Percentiles rank a stretch among this genome's conserved stretches.
phyloP scores from a whole-genome alignment of 2,113 vertebrate genomes.

The Protobothrops mucrosquamatus region DNA sequence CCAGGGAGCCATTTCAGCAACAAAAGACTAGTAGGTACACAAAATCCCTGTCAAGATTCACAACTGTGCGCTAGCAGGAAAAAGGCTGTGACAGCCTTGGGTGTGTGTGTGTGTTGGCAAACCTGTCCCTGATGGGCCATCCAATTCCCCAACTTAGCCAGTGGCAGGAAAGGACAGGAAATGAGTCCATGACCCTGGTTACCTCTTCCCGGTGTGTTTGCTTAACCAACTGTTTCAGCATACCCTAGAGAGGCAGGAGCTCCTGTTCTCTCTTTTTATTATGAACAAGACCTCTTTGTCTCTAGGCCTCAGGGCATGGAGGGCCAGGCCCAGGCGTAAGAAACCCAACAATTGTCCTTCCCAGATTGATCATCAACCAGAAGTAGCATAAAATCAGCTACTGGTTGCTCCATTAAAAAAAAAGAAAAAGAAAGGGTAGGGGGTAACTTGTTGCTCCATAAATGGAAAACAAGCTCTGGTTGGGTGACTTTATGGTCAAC shows the following conservation, averaged over 20 bases:
- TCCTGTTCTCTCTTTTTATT: background rate
- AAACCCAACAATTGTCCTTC: background rate
- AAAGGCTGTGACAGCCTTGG: background rate
- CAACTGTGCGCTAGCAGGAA: background rate
- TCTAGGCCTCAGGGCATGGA: background rate
- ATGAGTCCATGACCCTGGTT: slow-evolving; percentile 16
- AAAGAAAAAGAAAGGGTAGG: background rate
- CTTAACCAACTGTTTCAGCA: background rate
- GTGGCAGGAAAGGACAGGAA: slow-evolving; percentile 6
- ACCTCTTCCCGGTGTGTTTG: slow-evolving; percentile 1
- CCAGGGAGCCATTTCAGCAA: background rate
- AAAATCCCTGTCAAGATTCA: background rate
- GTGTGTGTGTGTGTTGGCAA: background rate
- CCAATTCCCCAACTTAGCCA: background rate
- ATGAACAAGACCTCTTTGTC: slow-evolving; percentile 21
- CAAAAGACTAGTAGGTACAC: background rate
- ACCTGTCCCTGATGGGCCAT: background rate
- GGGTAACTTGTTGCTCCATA: background rate
- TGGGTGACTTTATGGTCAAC: background rate
- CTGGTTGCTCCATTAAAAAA: slow-evolving; percentile 19
- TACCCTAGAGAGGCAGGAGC: background rate
- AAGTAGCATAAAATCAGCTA: slow-evolving; percentile 4
- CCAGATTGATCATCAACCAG: background rate
- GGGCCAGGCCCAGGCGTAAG: slow-evolving; percentile 1
- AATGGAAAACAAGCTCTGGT: background rate